Evolutionary conservation across 2,888 invertebrate genomes (phyloP).

Genomic region (Plagiodera versicolora): DNA sequence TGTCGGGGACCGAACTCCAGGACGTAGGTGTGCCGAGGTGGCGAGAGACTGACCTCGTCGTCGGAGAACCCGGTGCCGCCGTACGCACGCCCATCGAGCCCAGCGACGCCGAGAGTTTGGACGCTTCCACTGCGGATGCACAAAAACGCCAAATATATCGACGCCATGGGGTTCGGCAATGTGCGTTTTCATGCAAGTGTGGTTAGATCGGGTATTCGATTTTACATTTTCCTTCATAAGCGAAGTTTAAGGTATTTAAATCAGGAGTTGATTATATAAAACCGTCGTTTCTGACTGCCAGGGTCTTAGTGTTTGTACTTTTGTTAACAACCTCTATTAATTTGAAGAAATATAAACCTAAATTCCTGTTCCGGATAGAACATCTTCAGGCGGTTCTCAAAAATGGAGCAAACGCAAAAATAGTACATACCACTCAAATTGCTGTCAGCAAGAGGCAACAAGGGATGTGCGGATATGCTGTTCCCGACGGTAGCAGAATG

Average conservation of each 20-base stretch:
- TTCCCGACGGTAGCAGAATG: constrained; percentile 74
- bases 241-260: too few species aligned
- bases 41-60: constrained; percentile 76
- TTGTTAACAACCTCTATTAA: too few species aligned
- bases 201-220: too few species aligned
- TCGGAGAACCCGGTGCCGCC: constrained; percentile 70
- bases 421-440: constrained; percentile 60
- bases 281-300: too few species aligned
- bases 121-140: constrained; percentile 51
- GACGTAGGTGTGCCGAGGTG: constrained; percentile 64
- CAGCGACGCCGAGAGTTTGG: constrained; percentile 62
- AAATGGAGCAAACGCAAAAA: constrained; percentile 17
- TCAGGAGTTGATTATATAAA: too few species aligned
- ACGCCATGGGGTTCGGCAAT: not conserved
- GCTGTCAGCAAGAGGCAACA: constrained; percentile 80
- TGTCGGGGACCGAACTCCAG: constrained; percentile 63
- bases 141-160: constrained; percentile 10
- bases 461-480: constrained; percentile 91
- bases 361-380: not conserved
- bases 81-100: constrained; percentile 59
- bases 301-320: too few species aligned
- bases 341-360: too few species aligned
- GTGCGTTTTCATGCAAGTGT: not conserved
- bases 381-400: not conserved
- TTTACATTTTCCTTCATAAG: too few species aligned